These are phyloP conservation scores for Euleptes europaea DNA, from an alignment of 2,113 vertebrate species.

Conservation along the genomic window DNA sequence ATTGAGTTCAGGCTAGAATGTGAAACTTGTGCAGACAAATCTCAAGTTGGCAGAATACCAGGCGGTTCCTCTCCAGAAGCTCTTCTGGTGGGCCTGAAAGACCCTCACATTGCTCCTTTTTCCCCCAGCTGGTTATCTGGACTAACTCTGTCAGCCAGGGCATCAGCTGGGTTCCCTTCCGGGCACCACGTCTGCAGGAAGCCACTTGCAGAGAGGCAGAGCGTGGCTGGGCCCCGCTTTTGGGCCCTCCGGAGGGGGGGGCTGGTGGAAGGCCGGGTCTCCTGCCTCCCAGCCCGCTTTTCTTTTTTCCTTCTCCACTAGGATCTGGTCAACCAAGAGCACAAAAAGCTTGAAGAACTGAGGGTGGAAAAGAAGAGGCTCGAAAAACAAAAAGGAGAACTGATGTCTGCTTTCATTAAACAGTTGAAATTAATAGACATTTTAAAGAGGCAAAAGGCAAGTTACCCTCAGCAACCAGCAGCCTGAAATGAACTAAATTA, in stretches of 20 bases:
- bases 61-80: background rate
- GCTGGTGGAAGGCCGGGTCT: too few relatives aligned
- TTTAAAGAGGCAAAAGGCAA: slow-evolving; percentile 94
- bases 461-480: background rate
- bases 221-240: too few relatives aligned
- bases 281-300: background rate
- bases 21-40: background rate
- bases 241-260: too few relatives aligned
- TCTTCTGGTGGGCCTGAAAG: background rate
- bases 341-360: slow-evolving; percentile 85
- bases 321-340: slow-evolving; percentile 84
- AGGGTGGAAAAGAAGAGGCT: slow-evolving; percentile 90
- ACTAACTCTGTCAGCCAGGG: too few relatives aligned
- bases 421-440: slow-evolving; percentile 94
- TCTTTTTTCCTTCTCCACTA: slow-evolving; percentile 57
- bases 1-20: background rate
- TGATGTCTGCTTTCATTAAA: slow-evolving; percentile 91
- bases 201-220: too few relatives aligned
- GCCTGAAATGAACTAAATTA: background rate
- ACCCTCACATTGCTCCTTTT: background rate
- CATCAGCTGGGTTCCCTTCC: too few relatives aligned
- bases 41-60: background rate
- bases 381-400: slow-evolving; percentile 92
- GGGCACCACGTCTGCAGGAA: too few relatives aligned
- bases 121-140: too few relatives aligned